phyloP scores from a whole-genome alignment of 2,888 invertebrate species.

The Drosophila siamana region DNA sequence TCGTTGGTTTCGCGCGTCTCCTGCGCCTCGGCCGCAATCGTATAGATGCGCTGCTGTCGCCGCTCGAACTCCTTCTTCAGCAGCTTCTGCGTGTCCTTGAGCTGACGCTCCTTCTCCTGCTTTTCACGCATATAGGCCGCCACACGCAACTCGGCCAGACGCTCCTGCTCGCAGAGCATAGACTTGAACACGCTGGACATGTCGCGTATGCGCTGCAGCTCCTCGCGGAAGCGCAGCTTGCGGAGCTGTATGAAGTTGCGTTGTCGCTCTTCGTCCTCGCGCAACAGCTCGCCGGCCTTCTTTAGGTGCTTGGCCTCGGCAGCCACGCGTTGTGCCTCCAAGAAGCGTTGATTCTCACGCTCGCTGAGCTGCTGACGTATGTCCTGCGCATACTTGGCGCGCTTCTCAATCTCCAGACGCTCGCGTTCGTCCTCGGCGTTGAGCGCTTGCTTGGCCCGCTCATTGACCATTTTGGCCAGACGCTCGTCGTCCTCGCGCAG shows the following conservation, averaged over 20 bases:
- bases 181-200: conserved; percentile 83
- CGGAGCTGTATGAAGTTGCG: conserved; percentile 74
- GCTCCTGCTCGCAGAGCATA: conserved; percentile 84
- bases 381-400: conserved; percentile 82
- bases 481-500: conserved; percentile 82
- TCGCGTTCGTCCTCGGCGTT: conserved; percentile 80
- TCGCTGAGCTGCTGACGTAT: conserved; percentile 83
- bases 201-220: conserved; percentile 82
- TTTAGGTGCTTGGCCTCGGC: conserved; percentile 82
- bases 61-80: conserved; percentile 83
- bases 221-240: conserved; percentile 81
- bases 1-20: conserved; percentile 80
- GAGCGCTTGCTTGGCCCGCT: conserved; percentile 79
- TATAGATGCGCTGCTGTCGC: conserved; percentile 82
- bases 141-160: conserved; percentile 83
- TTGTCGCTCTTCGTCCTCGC: conserved; percentile 81
- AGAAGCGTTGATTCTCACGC: conserved; percentile 81
- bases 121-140: conserved; percentile 84
- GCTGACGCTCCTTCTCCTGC: conserved; percentile 80
- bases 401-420: conserved; percentile 69
- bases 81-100: conserved; percentile 78
- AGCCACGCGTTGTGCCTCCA: conserved; percentile 84
- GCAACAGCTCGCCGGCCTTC: conserved; percentile 76
- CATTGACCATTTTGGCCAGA: conserved; percentile 82
- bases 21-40: conserved; percentile 80